A percentile compares a stretch with the other conserved stretches of the same genome.
Conservation (phyloP, 2,797 vertebrate genomes). For the Notolepis coatsorum region DNA sequence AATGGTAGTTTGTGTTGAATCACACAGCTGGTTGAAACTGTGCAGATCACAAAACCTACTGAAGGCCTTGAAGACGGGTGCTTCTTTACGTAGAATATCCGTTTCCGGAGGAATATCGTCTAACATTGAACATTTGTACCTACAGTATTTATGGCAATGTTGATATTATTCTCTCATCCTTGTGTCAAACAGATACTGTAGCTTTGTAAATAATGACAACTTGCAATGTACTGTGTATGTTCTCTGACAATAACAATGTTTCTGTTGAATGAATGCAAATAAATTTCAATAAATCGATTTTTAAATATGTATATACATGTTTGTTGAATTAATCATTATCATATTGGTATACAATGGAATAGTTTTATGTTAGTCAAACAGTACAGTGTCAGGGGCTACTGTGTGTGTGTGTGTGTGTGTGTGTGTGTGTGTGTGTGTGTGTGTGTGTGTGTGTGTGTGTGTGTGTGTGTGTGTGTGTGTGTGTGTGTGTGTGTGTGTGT, state of each 20-base stretch:
- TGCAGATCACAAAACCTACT: no score
- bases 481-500: no score
- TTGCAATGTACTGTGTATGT: constrained; percentile 25
- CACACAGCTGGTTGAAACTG: no score
- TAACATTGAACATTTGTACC: neutral
- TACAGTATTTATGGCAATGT: constrained; percentile 11
- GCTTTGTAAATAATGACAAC: constrained; percentile 38
- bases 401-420: no score
- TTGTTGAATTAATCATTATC: constrained; percentile 24
- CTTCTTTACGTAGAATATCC: no score
- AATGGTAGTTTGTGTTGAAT: no score
- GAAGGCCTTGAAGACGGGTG: no score
- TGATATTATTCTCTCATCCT: constrained; percentile 39
- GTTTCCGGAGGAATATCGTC: constrained; percentile 4
- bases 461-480: neutral
- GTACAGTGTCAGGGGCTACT: no score
- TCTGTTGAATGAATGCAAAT: no score
- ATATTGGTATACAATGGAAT: no score
- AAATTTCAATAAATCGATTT: constrained; percentile 12
- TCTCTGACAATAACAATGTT: constrained; percentile 32
- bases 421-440: no score
- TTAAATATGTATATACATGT: constrained; percentile 31
- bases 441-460: no score
- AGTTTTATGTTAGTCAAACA: neutral
- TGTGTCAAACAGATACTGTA: neutral